Base-by-base conservation (phyloP, 2,888 invertebrate genomes). In the Leptinotarsa haldemani region DNA sequence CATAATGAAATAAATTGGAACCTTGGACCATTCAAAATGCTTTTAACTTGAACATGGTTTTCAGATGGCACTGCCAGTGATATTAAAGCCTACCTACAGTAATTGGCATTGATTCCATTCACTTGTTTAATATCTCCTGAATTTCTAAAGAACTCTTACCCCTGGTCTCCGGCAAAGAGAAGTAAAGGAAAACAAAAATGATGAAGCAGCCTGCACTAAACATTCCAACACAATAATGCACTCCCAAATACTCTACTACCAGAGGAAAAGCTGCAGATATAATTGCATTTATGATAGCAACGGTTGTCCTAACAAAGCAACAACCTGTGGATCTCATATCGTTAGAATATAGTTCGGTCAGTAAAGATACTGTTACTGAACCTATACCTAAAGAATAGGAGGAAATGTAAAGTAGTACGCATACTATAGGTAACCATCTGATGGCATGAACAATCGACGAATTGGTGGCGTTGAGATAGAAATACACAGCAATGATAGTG, bases 211-310 rank as follows among this genome's bases (percentile, higher is more conserved):
- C 13, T 1, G 9, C 0, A 30, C 74, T 71, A 3, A 74, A 74
- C 18, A 65, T 25, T 71, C 71, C 71, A 30, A 74, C 16, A 52
- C 74, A 74, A 56, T 18, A 69, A 50, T 74, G 50, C 12, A 40
- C 52, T 15, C 74, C 74, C 5, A 68, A 52, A 5, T 2, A 40
- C 61, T 74, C 58, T 22, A 67, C 12, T 5, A 78, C 20, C 4
- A 77, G 47, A 1, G 82, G 80, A 71, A 46, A 74, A 13, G 22
- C 3, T 2, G 22, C 22, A 3, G 4, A 22, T 22, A 22, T 22
- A 22, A 22, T 22, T 2, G 22, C 22, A 22, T 3, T 22, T 3
- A 22, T 22, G 3, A 22, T 22, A 22, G 2, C 22, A 22, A 22
- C 22, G 22, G 22, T 22, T 22, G 22, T 22, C 3, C 22, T 22